Percentiles rank a stretch among this genome's conserved stretches.
Conservation (phyloP, 2,888 invertebrate species). For the Erebia palarica region DNA sequence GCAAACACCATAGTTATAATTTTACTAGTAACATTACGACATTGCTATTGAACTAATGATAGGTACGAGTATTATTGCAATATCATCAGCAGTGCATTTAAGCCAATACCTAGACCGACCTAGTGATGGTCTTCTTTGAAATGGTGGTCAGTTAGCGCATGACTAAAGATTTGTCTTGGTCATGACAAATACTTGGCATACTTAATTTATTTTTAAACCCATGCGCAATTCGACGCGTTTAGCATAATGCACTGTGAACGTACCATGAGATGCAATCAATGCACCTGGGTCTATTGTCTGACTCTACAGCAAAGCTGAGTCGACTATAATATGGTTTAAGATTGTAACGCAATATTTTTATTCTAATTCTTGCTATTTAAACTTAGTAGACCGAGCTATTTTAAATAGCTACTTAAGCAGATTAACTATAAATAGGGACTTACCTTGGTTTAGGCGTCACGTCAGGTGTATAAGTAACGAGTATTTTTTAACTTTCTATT, state of each 20-base stretch:
- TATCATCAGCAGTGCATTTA: background rate
- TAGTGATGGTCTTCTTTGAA: too few relatives aligned
- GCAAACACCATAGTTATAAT: background rate
- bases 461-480: background rate
- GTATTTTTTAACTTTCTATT: background rate
- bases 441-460: background rate
- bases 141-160: too few relatives aligned
- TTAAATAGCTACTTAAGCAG: background rate
- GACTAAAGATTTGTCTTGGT: too few relatives aligned
- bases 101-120: background rate
- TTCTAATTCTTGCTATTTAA: background rate
- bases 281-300: too few relatives aligned
- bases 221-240: too few relatives aligned
- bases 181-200: too few relatives aligned
- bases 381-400: background rate
- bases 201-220: too few relatives aligned
- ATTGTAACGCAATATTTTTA: slow-evolving; percentile 2
- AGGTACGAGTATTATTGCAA: too few relatives aligned
- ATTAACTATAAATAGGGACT: background rate
- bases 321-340: too few relatives aligned
- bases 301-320: background rate
- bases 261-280: background rate
- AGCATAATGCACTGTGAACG: too few relatives aligned
- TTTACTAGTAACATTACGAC: background rate
- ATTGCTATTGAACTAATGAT: background rate